Conservation (phyloP, 2,113 vertebrate genomes). For the Agelaius phoeniceus region DNA sequence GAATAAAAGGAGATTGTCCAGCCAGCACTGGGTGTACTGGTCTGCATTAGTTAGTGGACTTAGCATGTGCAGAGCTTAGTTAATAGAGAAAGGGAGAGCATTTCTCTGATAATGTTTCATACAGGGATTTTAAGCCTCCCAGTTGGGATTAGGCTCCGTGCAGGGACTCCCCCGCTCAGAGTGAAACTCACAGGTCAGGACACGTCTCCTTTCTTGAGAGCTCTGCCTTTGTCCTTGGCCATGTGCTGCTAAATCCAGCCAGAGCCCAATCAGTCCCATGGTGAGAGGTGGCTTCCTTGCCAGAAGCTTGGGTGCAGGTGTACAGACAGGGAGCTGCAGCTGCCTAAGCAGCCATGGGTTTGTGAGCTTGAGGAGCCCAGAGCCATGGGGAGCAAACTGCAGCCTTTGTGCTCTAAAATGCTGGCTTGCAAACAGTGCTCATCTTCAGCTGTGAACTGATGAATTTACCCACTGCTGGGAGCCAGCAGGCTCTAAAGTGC, state of each 20-base stretch:
- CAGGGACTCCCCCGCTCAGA: not conserved
- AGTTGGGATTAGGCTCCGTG: not conserved
- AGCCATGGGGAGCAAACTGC: not conserved
- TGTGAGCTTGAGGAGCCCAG: not conserved
- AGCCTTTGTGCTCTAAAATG: not conserved
- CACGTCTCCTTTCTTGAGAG: not conserved
- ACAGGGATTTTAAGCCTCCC: not conserved
- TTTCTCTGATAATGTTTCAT: not conserved
- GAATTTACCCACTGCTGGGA: slow-evolving; percentile 34
- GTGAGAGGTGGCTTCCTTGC: not conserved
- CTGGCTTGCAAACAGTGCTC: not conserved
- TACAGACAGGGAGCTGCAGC: slow-evolving; percentile 22
- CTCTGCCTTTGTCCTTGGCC: not conserved
- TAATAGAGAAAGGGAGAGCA: not conserved
- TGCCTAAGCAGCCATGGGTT: not conserved
- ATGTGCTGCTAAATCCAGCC: not conserved
- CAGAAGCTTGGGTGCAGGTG: slow-evolving; percentile 43
- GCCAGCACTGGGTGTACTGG: not conserved
- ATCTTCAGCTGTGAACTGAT: not conserved
- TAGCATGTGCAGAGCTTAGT: not conserved
- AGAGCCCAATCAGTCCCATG: not conserved
- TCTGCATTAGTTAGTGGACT: not conserved
- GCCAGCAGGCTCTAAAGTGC: not conserved
- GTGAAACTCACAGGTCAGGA: not conserved
- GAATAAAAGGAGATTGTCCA: not conserved